Percentiles rank a stretch among this genome's conserved stretches.
Conservation (phyloP, 2,797 vertebrate genomes). For the Odontamblyopus lacepedii region DNA sequence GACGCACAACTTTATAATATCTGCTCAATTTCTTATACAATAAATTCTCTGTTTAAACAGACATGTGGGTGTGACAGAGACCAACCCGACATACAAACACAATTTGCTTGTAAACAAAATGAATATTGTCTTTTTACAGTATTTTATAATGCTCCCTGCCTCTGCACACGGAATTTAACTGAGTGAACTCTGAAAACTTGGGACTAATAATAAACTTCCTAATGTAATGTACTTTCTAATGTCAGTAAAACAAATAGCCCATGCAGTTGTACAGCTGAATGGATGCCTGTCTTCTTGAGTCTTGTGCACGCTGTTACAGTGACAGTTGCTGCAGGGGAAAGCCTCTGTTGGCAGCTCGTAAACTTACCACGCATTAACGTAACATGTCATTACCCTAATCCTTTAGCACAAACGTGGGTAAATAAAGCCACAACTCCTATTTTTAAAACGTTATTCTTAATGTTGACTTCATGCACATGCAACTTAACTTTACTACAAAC, state of each 20-base stretch:
- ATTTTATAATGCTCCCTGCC: neutral
- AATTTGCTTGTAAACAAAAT: neutral
- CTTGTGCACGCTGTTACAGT: neutral
- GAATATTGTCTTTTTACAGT: no score
- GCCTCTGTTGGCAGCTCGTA: slow-evolving; percentile 25
- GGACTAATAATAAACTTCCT: neutral
- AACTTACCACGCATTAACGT: slow-evolving; percentile 18
- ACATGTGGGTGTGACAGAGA: neutral
- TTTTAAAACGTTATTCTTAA: neutral
- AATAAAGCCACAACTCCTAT: neutral
- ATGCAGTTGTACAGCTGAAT: neutral
- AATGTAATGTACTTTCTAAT: neutral
- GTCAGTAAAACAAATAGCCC: neutral
- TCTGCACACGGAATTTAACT: neutral
- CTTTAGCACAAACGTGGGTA: neutral
- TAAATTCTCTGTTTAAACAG: neutral
- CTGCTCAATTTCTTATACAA: neutral
- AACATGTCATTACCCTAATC: slow-evolving; percentile 23
- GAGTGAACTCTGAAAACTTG: neutral
- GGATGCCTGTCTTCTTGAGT: neutral
- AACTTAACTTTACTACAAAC: neutral
- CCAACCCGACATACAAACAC: neutral
- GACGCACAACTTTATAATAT: neutral
- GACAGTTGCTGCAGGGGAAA: slow-evolving; percentile 3
- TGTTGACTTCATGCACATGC: no score